Evolutionary conservation across 2,797 vertebrate genomes (phyloP).

Genomic region (Synanceia verrucosa): DNA sequence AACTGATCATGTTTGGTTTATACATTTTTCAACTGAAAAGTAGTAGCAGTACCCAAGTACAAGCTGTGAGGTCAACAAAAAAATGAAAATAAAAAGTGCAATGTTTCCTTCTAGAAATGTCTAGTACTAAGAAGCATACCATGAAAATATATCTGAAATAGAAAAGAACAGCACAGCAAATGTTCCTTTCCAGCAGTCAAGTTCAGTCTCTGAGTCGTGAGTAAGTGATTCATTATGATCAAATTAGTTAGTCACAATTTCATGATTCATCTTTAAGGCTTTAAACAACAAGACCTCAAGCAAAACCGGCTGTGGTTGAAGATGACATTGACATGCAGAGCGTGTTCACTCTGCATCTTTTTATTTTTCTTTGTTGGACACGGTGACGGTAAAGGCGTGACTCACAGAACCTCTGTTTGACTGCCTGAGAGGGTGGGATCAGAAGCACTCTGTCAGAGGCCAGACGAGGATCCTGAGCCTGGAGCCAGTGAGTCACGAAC

Average conservation of each 20-base stretch:
- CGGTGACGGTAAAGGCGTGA: conserved; percentile 64
- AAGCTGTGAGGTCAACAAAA: background rate
- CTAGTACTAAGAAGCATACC: background rate
- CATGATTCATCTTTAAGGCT: background rate
- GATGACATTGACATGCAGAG: background rate
- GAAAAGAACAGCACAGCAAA: too few relatives aligned
- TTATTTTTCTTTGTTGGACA: conserved; percentile 14
- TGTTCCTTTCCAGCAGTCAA: background rate
- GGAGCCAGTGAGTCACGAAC: conserved; percentile 80
- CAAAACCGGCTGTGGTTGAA: background rate
- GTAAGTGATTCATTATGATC: background rate
- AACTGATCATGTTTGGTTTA: background rate
- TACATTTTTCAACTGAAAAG: background rate
- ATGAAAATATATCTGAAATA: too few relatives aligned
- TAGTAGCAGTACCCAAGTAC: too few relatives aligned
- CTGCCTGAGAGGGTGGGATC: conserved; percentile 63
- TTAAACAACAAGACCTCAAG: background rate
- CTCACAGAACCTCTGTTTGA: conserved; percentile 65
- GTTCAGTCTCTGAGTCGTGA: background rate
- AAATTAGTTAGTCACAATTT: background rate
- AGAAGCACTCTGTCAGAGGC: conserved; percentile 60
- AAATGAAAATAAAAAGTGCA: background rate
- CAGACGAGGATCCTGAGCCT: conserved; percentile 71
- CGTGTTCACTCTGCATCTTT: conserved; percentile 3
- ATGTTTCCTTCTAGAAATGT: background rate